phyloP scores from a whole-genome alignment of 1,140 invertebrate genomes.

The Colletes gigas region DNA sequence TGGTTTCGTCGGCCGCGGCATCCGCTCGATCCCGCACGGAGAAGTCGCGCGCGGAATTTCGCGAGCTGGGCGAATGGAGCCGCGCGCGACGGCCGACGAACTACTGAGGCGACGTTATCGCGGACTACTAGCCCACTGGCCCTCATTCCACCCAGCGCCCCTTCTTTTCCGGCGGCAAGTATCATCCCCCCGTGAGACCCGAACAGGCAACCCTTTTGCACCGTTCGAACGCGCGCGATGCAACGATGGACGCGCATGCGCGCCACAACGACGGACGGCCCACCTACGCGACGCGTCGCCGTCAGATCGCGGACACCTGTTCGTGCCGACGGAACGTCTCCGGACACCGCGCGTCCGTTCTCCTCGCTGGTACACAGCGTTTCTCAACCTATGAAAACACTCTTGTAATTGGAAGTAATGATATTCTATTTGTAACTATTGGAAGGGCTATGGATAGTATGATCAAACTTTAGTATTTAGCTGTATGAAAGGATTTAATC shows the following conservation, averaged over 20 bases:
- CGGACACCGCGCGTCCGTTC: background rate
- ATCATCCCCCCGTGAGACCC: conserved; percentile 15
- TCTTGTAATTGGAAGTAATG: no score
- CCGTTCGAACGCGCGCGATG: conserved; percentile 12
- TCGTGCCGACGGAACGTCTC: conserved; percentile 31
- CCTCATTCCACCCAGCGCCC: conserved; percentile 45
- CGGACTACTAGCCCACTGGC: conserved; percentile 64
- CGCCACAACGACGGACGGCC: conserved; percentile 1
- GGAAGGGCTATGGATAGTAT: no score
- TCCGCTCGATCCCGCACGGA: background rate
- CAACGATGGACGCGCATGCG: conserved; percentile 23
- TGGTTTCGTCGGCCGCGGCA: background rate
- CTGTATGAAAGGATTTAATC: no score
- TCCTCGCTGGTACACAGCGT: background rate
- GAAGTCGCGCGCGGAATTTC: conserved; percentile 15
- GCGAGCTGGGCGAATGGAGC: conserved; percentile 33
- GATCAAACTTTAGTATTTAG: no score
- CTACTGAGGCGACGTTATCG: conserved; percentile 55
- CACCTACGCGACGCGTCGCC: conserved; percentile 19
- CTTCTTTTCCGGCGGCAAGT: conserved; percentile 24
- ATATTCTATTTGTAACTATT: no score
- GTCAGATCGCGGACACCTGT: conserved; percentile 55
- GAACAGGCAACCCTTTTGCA: background rate
- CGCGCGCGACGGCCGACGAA: conserved; percentile 50
- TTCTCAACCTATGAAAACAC: background rate